Conservation (phyloP, 1,140 invertebrate species). For the Metaphire vulgaris region DNA sequence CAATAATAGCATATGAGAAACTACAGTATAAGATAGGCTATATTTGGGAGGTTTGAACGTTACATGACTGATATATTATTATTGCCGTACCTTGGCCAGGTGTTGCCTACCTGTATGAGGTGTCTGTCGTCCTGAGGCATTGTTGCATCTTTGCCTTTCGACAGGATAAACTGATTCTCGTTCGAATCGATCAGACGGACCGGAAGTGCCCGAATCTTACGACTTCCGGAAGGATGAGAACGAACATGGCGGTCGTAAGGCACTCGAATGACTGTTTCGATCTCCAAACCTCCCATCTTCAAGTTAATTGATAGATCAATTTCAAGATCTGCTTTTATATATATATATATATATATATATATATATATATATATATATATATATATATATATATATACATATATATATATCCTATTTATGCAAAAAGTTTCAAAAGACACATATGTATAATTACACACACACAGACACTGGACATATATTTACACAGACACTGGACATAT, state of each 20-base stretch:
- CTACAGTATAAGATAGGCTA: too few relatives aligned
- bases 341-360: not conserved
- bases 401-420: not conserved
- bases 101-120: conserved; percentile 27
- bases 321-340: not conserved
- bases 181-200: conserved; percentile 25
- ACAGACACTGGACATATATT: not conserved
- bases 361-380: not conserved
- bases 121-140: conserved; percentile 28
- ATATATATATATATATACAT: not conserved
- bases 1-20: too few relatives aligned
- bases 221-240: not conserved
- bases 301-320: not conserved
- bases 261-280: conserved; percentile 19
- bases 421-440: not conserved
- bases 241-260: not conserved
- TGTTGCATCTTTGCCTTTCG: conserved; percentile 28
- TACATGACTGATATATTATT: too few relatives aligned
- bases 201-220: not conserved
- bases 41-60: too few relatives aligned
- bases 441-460: not conserved
- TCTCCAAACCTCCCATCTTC: conserved; percentile 3
- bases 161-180: conserved; percentile 30
- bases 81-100: too few relatives aligned
- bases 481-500: too few relatives aligned